Evolutionary conservation across 2,113 vertebrate species (phyloP), one percentile per base, ranked within the genome.

Genomic region (Xenus cinereus): DNA sequence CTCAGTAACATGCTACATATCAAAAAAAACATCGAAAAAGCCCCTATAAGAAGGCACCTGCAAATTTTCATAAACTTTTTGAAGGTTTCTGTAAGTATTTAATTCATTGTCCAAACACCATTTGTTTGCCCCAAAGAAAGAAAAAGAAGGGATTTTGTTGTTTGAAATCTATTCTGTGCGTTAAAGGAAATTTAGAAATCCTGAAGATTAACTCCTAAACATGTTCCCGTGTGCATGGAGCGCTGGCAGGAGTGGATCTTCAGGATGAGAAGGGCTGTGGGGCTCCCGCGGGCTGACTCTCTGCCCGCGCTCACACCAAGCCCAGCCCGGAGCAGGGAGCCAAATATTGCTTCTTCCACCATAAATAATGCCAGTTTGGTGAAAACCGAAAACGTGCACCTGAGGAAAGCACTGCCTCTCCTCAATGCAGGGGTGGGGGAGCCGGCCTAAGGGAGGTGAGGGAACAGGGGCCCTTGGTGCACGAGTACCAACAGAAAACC

Each of bases 401-500:
- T 27, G 32, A 15, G 2, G 28, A 30, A 37, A 27, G 22, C 4
- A 3, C 18, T 7, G 2, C 51, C 20, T 11, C 28, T 46, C 10
- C 63, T 26, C 3, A 0, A 4, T 3, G 20, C n/a, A 8, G 1
- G 1, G 60, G 32, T 12, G 26, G 68, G 45, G 39, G 45, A 27
- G 14, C 4, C 3, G 0, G 11, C 26, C 59, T 3, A 23, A 35
- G 51, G 50, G 21, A 19, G 1, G 2, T 10, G 62, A 35, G n/a
- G n/a, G 27, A 45, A 18, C 4, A 43, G 1, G 5, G 30, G 19
- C 12, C 14, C 39, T 10, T 10, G 56, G 14, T 37, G 22, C 32
- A 37, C 1, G 1, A 66, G n/a, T 23, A 30, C 57, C 32, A 20
- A 15, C 22, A 43, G 22, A 35, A 48, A 66, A 8, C 4, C 37